phyloP scores from a whole-genome alignment of 2,113 vertebrate genomes.

The Eulemur rufifrons region DNA sequence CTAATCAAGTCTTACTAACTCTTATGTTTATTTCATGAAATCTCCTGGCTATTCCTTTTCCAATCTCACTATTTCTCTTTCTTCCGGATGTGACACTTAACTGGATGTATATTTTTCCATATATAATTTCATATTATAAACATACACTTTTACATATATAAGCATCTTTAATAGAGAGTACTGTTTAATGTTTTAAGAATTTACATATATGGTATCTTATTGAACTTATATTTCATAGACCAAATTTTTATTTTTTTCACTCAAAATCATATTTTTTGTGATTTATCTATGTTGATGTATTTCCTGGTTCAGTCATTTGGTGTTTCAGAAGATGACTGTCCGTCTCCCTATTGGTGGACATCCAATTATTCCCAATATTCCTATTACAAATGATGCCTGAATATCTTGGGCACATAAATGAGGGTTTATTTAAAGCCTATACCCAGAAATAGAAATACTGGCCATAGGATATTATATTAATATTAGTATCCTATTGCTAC shows the following conservation, averaged over 20 bases:
- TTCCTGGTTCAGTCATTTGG: background rate
- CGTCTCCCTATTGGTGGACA: background rate
- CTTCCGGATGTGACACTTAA: background rate
- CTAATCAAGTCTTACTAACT: background rate
- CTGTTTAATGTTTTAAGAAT: background rate
- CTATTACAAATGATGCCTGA: background rate
- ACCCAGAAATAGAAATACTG: background rate
- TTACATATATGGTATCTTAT: background rate
- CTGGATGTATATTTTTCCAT: background rate
- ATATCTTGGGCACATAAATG: background rate
- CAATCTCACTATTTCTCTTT: background rate
- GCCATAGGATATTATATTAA: background rate
- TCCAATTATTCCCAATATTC: background rate
- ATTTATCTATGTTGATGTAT: background rate
- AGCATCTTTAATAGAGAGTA: background rate
- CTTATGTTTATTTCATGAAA: background rate
- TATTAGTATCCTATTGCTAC: background rate
- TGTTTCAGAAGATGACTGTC: background rate
- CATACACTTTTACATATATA: background rate
- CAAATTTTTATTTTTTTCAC: background rate
- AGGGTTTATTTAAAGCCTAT: background rate
- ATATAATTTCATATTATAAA: background rate
- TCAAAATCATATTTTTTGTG: background rate
- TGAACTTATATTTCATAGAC: background rate
- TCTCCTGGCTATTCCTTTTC: background rate